Percentiles rank a stretch among this genome's conserved stretches.
phyloP scores from a whole-genome alignment of 1,140 invertebrate species.

The Penaeus indicus region DNA sequence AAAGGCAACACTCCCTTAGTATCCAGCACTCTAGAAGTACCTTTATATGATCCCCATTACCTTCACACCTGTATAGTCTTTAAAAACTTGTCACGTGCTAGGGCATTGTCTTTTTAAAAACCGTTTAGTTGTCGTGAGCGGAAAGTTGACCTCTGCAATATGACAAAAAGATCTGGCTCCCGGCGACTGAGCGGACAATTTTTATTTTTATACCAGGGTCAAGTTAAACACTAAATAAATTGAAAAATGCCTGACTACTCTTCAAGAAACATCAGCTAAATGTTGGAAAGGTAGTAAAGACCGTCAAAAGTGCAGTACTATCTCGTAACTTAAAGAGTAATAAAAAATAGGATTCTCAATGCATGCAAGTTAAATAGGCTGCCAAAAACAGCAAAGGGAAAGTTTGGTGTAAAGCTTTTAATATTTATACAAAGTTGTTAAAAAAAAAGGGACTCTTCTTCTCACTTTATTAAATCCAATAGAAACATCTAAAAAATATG shows the following conservation, averaged over 20 bases:
- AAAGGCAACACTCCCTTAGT: constrained; percentile 20
- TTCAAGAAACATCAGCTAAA: constrained; percentile 40
- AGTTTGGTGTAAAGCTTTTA: constrained; percentile 30
- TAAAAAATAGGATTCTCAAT: constrained; percentile 41
- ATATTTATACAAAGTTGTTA: constrained; percentile 20
- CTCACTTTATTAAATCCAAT: constrained; percentile 43
- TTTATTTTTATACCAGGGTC: constrained; percentile 27
- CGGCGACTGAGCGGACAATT: not conserved
- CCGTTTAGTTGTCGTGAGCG: too few relatives aligned
- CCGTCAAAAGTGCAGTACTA: constrained; percentile 45
- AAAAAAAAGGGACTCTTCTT: constrained; percentile 23
- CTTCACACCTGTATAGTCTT: too few relatives aligned
- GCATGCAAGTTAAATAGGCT: constrained; percentile 57
- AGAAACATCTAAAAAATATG: constrained; percentile 32
- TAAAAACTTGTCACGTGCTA: not conserved
- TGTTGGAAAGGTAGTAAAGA: constrained; percentile 23
- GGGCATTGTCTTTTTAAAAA: too few relatives aligned
- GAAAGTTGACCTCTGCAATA: too few relatives aligned
- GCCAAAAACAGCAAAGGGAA: constrained; percentile 49
- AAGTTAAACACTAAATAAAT: constrained; percentile 21
- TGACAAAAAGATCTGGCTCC: too few relatives aligned
- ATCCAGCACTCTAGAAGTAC: constrained; percentile 33
- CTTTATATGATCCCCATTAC: constrained; percentile 17
- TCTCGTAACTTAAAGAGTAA: constrained; percentile 31
- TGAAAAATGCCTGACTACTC: constrained; percentile 21